A percentile compares a stretch with the other conserved stretches of the same genome.
phyloP scores from a whole-genome alignment of 1,140 invertebrate genomes.

The Luehdorfia chinensis region DNA sequence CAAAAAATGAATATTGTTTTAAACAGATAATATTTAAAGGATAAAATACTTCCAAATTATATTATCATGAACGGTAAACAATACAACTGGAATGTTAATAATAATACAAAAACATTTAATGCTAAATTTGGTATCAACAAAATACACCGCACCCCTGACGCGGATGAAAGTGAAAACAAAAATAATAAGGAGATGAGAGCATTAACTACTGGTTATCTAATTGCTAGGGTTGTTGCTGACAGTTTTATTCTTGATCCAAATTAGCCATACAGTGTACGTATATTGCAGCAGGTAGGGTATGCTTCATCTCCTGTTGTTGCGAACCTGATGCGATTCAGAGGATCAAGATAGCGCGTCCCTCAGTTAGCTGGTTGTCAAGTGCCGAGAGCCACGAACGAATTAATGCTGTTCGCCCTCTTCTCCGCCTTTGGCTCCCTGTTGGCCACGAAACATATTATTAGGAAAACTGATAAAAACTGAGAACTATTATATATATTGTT shows the following conservation, averaged over 20 bases:
- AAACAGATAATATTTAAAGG: constrained; percentile 54
- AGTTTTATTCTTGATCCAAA: constrained; percentile 44
- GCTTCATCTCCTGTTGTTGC: constrained; percentile 40
- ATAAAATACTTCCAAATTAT: constrained; percentile 57
- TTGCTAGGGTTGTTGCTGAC: constrained; percentile 16
- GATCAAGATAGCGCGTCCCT: constrained; percentile 68
- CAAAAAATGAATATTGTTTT: constrained; percentile 63
- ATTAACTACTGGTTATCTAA: constrained; percentile 25
- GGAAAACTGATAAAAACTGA: background rate
- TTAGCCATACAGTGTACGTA: constrained; percentile 35
- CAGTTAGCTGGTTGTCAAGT: constrained; percentile 78
- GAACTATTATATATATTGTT: background rate
- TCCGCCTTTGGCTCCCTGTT: constrained; percentile 77
- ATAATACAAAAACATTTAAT: constrained; percentile 59
- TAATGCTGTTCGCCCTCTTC: constrained; percentile 78
- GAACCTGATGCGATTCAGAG: constrained; percentile 49
- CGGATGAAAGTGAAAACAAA: constrained; percentile 35
- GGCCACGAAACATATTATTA: constrained; percentile 25
- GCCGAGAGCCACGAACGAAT: constrained; percentile 75
- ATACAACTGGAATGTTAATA: constrained; percentile 73
- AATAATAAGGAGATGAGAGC: constrained; percentile 51
- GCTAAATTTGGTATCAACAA: constrained; percentile 72
- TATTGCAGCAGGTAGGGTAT: constrained; percentile 25
- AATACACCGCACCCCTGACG: constrained; percentile 59
- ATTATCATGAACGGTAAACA: constrained; percentile 63